Percentiles rank a stretch among this genome's conserved stretches.
Conservation (phyloP, 1,140 invertebrate genomes). For the Panulirus ornatus region DNA sequence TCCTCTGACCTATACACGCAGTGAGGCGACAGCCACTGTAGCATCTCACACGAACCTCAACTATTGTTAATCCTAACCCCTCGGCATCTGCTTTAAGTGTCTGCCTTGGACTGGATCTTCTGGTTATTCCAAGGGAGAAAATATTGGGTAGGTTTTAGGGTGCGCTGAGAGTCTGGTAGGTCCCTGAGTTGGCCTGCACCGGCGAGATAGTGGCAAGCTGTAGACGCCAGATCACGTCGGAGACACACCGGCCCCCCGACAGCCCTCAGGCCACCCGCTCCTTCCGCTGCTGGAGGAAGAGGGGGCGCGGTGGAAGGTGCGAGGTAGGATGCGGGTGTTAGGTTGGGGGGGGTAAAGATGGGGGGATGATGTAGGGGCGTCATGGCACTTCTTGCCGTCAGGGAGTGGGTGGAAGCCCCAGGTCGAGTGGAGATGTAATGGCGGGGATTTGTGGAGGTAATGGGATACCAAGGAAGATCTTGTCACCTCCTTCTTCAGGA, state of each 20-base stretch:
- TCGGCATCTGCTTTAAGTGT: conserved; percentile 18
- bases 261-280: conserved; percentile 11
- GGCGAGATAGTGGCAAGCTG: conserved; percentile 41
- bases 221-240: conserved; percentile 33
- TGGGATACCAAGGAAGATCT: too few relatives aligned
- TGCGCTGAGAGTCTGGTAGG: conserved; percentile 20
- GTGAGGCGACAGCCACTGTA: too few relatives aligned
- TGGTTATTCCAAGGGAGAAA: conserved; percentile 42
- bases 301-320: background rate
- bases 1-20: too few relatives aligned
- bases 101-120: conserved; percentile 2
- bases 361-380: background rate
- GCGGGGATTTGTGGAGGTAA: too few relatives aligned
- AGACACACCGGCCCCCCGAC: conserved; percentile 26
- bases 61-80: background rate
- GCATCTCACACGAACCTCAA: too few relatives aligned
- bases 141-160: conserved; percentile 44
- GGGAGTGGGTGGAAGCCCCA: too few relatives aligned
- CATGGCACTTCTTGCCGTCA: too few relatives aligned
- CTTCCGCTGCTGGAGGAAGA: background rate
- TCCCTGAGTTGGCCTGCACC: conserved; percentile 24
- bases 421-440: too few relatives aligned
- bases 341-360: background rate
- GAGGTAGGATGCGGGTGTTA: background rate
- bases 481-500: too few relatives aligned